phyloP scores from a whole-genome alignment of 2,888 invertebrate genomes.

The Xestia c-nigrum region DNA sequence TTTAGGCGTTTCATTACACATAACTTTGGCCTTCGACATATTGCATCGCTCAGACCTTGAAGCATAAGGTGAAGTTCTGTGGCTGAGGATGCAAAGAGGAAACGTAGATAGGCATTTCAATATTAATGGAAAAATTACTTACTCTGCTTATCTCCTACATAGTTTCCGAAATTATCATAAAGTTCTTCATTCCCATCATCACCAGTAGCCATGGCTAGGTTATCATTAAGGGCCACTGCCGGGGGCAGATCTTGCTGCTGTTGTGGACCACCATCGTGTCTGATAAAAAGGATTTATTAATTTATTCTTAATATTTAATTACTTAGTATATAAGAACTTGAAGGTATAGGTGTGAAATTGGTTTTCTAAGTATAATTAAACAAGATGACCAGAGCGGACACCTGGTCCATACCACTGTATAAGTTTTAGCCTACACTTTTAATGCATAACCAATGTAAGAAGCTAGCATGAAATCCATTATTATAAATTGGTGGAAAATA shows the following conservation, averaged over 20 bases:
- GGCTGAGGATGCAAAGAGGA: too few relatives aligned
- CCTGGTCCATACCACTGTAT: neutral
- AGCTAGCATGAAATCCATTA: neutral
- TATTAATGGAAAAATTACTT: slow-evolving; percentile 47
- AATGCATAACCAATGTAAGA: neutral
- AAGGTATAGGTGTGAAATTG: neutral
- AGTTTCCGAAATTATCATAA: slow-evolving; percentile 85
- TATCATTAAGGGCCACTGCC: slow-evolving; percentile 75
- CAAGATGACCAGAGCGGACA: neutral
- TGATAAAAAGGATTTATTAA: slow-evolving; percentile 1
- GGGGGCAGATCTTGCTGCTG: slow-evolving; percentile 72
- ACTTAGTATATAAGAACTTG: neutral
- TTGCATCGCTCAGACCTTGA: too few relatives aligned
- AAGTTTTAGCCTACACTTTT: neutral
- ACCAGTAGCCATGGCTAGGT: slow-evolving; percentile 56
- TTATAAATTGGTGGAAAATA: neutral
- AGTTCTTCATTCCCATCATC: slow-evolving; percentile 79
- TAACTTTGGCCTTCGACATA: too few relatives aligned
- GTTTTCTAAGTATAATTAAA: neutral
- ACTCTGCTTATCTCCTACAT: slow-evolving; percentile 81
- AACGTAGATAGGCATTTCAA: too few relatives aligned
- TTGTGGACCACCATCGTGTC: slow-evolving; percentile 67
- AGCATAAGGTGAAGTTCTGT: too few relatives aligned
- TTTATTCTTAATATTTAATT: neutral
- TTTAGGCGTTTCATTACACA: too few relatives aligned